Evolutionary conservation across 2,888 invertebrate genomes (phyloP), one percentile per base, ranked within the genome.

Genomic region (Sarcophaga subvicina): DNA sequence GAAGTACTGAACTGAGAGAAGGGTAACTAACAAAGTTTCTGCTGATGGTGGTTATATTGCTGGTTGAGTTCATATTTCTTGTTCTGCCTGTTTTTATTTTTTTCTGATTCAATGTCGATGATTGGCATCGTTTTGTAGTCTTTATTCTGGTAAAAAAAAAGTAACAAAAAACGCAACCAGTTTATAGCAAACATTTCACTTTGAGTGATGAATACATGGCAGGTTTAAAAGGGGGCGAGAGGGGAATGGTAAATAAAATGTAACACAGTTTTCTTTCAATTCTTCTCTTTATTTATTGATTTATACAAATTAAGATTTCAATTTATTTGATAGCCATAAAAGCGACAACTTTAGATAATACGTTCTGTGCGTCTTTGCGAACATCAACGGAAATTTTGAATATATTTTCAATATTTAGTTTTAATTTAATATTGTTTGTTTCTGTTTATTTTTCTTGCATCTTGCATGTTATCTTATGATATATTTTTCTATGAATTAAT

Each of bases 121-220:
- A 76, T 82, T 81, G 76, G 54, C 76, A 75, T 81, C 37, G 49
- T 75, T 81, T 76, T 59, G 45, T 47, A 69, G 54, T 37, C 47
- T 54, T 70, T 70, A 22, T 63, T 67, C n/a, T 64, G 49, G 69
- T 25, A 12, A 12, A 8, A n/a, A 12, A n/a, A 17, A 64, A 66
- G 3, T 45, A 37, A 8, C 1, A 25, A 66, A 66, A 37, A 12
- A 12, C 17, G 54, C 66, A 66, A 17, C 12, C 64, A 37, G 37
- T 37, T 37, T 64, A 64, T 14, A 14, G 25, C 5, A 27, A 64
- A 27, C 25, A 17, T 27, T 64, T 27, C 27, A 27, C 3, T 54
- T 54, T 54, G 54, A 54, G 54, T 54, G 54, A 54, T 54, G 54
- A 49, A 17, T 14, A 54, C 54, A 54, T 54, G 54, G 17, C 54